Evolutionary conservation across 2,888 invertebrate species (phyloP), one percentile per base, ranked within the genome.

Genomic region (Silvanus unidentatus): DNA sequence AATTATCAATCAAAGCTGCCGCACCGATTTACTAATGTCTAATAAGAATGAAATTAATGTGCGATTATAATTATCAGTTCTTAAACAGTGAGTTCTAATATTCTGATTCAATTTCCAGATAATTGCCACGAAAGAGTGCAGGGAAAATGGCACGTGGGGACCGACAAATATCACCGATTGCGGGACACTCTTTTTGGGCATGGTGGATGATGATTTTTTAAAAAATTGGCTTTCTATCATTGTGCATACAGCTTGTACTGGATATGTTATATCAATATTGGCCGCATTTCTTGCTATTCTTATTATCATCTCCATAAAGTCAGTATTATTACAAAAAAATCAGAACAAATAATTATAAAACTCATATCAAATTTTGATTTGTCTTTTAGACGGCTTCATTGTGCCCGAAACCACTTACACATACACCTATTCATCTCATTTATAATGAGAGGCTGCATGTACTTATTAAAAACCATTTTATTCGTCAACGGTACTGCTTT

Each of bases 371-470:
- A n/a, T n/a, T n/a, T n/a, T n/a, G n/a, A 5, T 32, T 40, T 5
- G 5, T 5, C 6, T 65, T 64, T 32, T 63, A 84, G 83, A 60
- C 77, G 78, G 55, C 68, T 84, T 16, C 74, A 79, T 53, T 84
- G 82, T 62, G 78, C 82, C 1, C 69, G 83, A 48, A 84, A 84
- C 67, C 75, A 77, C 39, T 71, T 84, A 2, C 84, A 84, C 62
- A 75, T 81, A 67, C 79, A 84, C 60, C 70, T 84, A 42, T 84
- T 84, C 65, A 65, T 75, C 1, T 82, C 82, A 1, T 83, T 82
- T 65, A 78, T 81, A 40, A 68, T 82, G 60, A 73, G 81, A 52
- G 80, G 79, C 1, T 72, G 75, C 13, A 74, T 80, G 69, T 75
- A 77, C 1, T 68, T 82, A 10, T 58, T 81, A 36, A 81, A 80